Base-by-base conservation (phyloP, 1,140 invertebrate genomes). In the Anoplolepis gracilipes region DNA sequence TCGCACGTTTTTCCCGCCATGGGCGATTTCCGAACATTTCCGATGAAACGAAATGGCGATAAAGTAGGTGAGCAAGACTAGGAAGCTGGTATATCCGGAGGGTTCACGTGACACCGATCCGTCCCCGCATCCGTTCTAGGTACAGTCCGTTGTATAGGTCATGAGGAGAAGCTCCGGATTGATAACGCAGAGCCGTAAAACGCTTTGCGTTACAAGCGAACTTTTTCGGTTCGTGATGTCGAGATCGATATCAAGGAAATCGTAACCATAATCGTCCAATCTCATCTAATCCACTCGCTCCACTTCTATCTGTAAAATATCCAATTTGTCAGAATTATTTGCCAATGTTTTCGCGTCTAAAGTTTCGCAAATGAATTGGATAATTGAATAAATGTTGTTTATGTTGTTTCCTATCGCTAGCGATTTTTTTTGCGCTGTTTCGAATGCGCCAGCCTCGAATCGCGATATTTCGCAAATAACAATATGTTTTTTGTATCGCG, bases 31-130 rank as follows among this genome's bases (percentile, higher is more conserved):
- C 82, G 65, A 69, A 84, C 88, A 28, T 91, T 90, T 90, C 85
- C 59, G 88, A 90, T 86, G 86, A 88, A 89, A 89, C 89, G 90
- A 85, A 91, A 90, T 91, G 85, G 78, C 86, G 85, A 92, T 92
- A 92, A 92, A 92, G 90, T 93, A 93, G 92, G 91, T 92, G 92
- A 93, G 92, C 91, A 93, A 92, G 92, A 92, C 92, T 93, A 92
- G 92, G 92, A 93, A 92, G 92, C 92, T 92, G 92, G 86, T 93
- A 93, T 93, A 93, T 93, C 92, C 92, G 92, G 92, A 93, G 92
- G 92, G 92, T 93, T 92, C 92, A 93, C 92, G 92, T 93, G 92
- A 93, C 92, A 93, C 92, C 92, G 92, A 92, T 93, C 92, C 86
- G 90, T 91, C 92, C 92, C 91, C 88, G 91, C 92, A 93, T 93